Conservation (phyloP, 2,113 vertebrate species). For the Melanerpes aurifrons region DNA sequence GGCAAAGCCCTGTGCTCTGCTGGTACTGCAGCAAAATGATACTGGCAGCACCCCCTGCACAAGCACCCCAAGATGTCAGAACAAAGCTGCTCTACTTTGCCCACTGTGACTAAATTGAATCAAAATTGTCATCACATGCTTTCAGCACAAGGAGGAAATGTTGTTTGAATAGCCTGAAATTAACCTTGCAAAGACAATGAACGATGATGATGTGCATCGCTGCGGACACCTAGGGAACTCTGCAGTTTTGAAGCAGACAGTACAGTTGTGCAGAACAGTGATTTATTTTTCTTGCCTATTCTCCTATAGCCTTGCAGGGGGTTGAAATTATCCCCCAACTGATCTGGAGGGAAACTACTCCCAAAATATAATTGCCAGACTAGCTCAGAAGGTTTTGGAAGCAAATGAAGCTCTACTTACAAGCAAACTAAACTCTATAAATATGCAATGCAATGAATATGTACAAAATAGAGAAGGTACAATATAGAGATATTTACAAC, state of each 20-base stretch:
- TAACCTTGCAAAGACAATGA: background rate
- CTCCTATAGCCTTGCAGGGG: too few relatives aligned
- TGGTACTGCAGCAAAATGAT: background rate
- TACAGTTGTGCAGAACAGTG: too few relatives aligned
- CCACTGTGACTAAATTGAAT: background rate
- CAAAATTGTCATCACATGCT: background rate
- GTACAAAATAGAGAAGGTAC: too few relatives aligned
- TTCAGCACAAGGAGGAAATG: background rate
- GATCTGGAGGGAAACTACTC: too few relatives aligned
- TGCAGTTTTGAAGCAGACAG: background rate
- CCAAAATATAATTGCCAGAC: too few relatives aligned
- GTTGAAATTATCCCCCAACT: too few relatives aligned
- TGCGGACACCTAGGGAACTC: background rate
- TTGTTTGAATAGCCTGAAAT: background rate
- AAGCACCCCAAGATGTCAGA: background rate
- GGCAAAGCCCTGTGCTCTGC: background rate
- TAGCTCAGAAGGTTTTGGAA: too few relatives aligned
- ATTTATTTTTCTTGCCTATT: too few relatives aligned
- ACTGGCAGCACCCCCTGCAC: background rate
- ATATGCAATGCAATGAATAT: too few relatives aligned
- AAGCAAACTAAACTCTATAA: too few relatives aligned
- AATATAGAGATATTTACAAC: too few relatives aligned
- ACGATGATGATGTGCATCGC: accelerated
- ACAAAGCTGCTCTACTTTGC: background rate
- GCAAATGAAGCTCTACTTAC: too few relatives aligned